Percentiles rank a stretch among this genome's conserved stretches.
Conservation (phyloP, 2,888 invertebrate species). For the Mallateleia sp. region DNA sequence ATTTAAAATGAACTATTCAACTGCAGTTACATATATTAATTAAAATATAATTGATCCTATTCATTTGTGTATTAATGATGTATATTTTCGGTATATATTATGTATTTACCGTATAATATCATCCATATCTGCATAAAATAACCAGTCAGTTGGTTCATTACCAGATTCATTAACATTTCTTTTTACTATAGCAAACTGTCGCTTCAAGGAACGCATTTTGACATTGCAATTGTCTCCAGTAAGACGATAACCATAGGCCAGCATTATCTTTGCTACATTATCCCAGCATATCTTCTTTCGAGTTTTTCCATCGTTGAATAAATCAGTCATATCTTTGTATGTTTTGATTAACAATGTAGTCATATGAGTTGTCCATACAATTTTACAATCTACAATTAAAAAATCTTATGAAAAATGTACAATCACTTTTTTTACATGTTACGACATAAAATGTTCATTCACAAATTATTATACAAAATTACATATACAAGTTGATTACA, state of each 20-base stretch:
- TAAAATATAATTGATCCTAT: no score
- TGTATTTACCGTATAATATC: no score
- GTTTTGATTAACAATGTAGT: slow-evolving; percentile 38
- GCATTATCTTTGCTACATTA: slow-evolving; percentile 22
- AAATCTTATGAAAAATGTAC: no score
- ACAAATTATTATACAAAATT: no score
- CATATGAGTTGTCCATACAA: slow-evolving; percentile 3
- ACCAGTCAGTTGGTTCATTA: slow-evolving; percentile 19
- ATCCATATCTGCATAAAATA: slow-evolving; percentile 16
- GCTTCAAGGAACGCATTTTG: slow-evolving; percentile 26
- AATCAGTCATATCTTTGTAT: slow-evolving; percentile 12
- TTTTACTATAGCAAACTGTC: slow-evolving; percentile 25
- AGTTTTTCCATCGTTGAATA: slow-evolving; percentile 39
- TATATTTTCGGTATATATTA: no score
- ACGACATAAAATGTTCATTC: no score
- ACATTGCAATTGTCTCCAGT: slow-evolving; percentile 13
- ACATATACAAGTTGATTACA: no score
- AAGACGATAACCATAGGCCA: slow-evolving; percentile 26
- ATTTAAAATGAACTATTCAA: no score
- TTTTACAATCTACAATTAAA: not conserved
- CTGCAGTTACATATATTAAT: no score
- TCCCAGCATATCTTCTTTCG: slow-evolving; percentile 19
- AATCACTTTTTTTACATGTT: no score
- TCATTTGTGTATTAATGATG: no score
- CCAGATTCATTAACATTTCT: slow-evolving; percentile 11